Evolutionary conservation across 2,113 vertebrate species (phyloP).

Genomic region (Ibidorhyncha struthersii): DNA sequence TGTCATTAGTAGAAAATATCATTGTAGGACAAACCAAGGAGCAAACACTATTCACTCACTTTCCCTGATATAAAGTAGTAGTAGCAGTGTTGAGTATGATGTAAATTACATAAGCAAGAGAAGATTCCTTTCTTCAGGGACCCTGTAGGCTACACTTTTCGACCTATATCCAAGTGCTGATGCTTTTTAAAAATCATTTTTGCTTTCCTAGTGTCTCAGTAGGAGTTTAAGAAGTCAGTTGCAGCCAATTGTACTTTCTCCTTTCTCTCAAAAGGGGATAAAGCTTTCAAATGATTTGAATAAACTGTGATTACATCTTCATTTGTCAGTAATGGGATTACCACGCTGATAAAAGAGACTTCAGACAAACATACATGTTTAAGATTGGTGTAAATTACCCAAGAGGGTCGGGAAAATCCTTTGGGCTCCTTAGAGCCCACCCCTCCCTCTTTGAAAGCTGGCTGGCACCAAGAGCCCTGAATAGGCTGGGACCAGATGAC

Average conservation of each 20-base stretch:
- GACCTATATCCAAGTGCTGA: background rate
- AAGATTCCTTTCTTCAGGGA: background rate
- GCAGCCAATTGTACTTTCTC: slow-evolving; percentile 72
- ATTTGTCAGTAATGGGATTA: slow-evolving; percentile 92
- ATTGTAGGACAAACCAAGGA: background rate
- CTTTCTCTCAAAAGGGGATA: slow-evolving; percentile 72
- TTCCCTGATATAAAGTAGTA: background rate
- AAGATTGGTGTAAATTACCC: slow-evolving; percentile 78
- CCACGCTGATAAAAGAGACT: slow-evolving; percentile 73
- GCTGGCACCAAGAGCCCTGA: slow-evolving; percentile 64
- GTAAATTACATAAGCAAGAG: background rate
- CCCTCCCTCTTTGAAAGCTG: slow-evolving; percentile 32
- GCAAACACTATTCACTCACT: background rate
- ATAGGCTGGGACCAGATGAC: slow-evolving; percentile 69
- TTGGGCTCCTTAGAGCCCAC: slow-evolving; percentile 30
- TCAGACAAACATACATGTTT: slow-evolving; percentile 76
- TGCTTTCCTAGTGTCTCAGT: slow-evolving; percentile 40
- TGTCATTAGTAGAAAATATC: background rate
- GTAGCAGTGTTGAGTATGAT: background rate
- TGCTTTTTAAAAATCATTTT: background rate
- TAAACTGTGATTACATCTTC: slow-evolving; percentile 85
- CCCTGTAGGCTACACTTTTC: background rate
- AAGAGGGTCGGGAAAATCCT: slow-evolving; percentile 66
- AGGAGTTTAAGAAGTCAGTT: slow-evolving; percentile 74
- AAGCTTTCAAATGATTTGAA: slow-evolving; percentile 77